Base-by-base conservation (phyloP, 2,113 vertebrate species). In the Crocuta crocuta region DNA sequence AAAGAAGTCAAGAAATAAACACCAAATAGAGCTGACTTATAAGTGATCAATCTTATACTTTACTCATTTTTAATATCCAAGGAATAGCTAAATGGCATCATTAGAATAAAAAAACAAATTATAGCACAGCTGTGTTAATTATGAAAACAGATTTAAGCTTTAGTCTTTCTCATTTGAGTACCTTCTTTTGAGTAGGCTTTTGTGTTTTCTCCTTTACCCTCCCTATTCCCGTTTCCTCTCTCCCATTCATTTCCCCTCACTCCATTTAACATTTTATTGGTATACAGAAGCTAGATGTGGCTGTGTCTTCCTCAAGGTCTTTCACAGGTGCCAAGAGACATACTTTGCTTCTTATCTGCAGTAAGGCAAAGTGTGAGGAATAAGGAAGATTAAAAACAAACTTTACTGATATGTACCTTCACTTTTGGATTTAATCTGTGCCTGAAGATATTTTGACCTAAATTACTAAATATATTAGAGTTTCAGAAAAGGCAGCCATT, bases 101-200 rank as follows among this genome's bases (percentile, higher is more conserved):
- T 98, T 98, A 97, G 97, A 98, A 98, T 97, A 97, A 98, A 99
- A 98, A 98, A 98, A 98, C 96, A 98, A 97, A 98, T 98, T 98
- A 98, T 93, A 96, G 74, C 96, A 96, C 98, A 98, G 98, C 98
- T 98, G 97, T 96, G 98, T 98, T 98, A 98, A 98, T 99, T 98
- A 98, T 95, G 93, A 94, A 98, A 96, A 96, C 97, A 97, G 91
- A 94, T 98, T 97, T 98, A 94, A 98, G 97, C 96, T 90, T 98
- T 94, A 73, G 97, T 93, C 31, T n/a, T 97, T 86, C 95, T 98
- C 76, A 92, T 98, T 97, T 95, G 94, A 89, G 17, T 97, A 98
- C 82, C 97, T 97, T 80, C 26, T 85, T 97, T 98, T 85, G 97
- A 98, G 94, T 97, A 98, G 81, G 66, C 66, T 95, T 98, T 94